Base-by-base conservation (phyloP, 1,140 invertebrate genomes). In the Philopotamus ludificatus region DNA sequence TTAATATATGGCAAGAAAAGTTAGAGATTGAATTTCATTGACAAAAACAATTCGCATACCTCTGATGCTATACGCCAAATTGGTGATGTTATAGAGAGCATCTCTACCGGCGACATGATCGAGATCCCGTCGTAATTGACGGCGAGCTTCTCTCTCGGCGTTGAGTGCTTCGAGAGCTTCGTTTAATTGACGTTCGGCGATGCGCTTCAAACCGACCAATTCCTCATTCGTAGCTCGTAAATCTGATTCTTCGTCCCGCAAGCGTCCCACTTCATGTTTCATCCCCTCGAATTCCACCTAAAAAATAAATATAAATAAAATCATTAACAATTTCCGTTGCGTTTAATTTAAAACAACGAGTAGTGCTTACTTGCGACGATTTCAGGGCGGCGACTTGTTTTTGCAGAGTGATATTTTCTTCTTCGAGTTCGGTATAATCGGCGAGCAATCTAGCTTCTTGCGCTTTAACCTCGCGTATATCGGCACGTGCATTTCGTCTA, bases 271-370 rank as follows among this genome's bases (percentile, higher is more conserved):
- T 81, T 99, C 97, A 83, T 98, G 94, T 83, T 99, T 99, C 70
- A 93, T 87, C 67, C 93, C 93, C 86, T 99, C 97, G 82, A 97
- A 98, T 80, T 99, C 97, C 20, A 99, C 94, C 85, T 97, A 85
- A 1, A 65, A 79, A 77, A 45, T 15, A 61, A 42, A 7, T 18
- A 22, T 60, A 20, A 50, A 34, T 34, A 34, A 7, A 15, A 47
- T 47, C 15, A 9, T 20, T 15, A 47, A 47, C 16, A 15, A 15
- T 47, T 12, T 34, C 44, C 8, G 22, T 34, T 4, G n/a, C n/a
- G 22, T 47, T 64, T 41, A 18, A 9, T 10, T 21, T 62, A 61
- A 39, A 65, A 45, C 44, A 45, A 18, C 10, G 10, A 49, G 9
- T 21, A 2, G 20, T 34, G 69, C 71, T 53, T 2, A 98, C 94